Evolutionary conservation across 2,113 vertebrate genomes (phyloP).

Genomic region (Istiophorus platypterus): DNA sequence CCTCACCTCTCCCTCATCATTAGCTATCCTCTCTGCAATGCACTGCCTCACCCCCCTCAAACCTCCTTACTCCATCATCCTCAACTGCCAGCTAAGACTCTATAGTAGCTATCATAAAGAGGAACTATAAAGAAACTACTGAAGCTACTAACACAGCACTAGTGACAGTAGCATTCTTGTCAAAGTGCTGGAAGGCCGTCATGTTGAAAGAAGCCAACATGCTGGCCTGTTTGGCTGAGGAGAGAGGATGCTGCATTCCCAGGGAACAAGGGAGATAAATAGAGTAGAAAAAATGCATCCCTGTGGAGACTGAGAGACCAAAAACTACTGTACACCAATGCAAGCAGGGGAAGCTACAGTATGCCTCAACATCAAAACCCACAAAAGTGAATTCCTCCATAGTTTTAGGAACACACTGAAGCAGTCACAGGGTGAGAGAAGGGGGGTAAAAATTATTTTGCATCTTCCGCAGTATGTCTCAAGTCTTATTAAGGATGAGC

Average conservation of each 20-base stretch:
- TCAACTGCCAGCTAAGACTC: conserved; percentile 41
- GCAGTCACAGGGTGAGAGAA: conserved; percentile 34
- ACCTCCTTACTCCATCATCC: conserved; percentile 56
- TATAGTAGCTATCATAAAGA: conserved; percentile 50
- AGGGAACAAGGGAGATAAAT: conserved; percentile 69
- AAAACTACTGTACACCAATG: conserved; percentile 69
- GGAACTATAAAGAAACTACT: conserved; percentile 65
- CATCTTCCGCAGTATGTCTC: conserved; percentile 73
- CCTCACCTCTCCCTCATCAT: conserved; percentile 75
- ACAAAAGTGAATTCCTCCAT: conserved; percentile 45
- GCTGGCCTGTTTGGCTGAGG: conserved; percentile 69
- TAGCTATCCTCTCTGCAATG: conserved; percentile 70
- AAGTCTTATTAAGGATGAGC: conserved; percentile 77
- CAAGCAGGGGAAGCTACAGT: conserved; percentile 50
- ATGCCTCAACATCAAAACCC: conserved; percentile 50
- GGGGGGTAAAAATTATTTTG: conserved; percentile 43
- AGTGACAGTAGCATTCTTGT: conserved; percentile 73
- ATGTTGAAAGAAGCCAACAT: conserved; percentile 71
- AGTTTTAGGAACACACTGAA: conserved; percentile 52
- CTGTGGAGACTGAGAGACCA: conserved; percentile 61
- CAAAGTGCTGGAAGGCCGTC: conserved; percentile 61
- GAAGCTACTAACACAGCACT: conserved; percentile 57
- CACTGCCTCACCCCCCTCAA: conserved; percentile 34
- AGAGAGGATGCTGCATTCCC: conserved; percentile 71
- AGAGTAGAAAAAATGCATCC: conserved; percentile 66